phyloP scores from a whole-genome alignment of 2,888 invertebrate species.

The Stictocephala bisonia region DNA sequence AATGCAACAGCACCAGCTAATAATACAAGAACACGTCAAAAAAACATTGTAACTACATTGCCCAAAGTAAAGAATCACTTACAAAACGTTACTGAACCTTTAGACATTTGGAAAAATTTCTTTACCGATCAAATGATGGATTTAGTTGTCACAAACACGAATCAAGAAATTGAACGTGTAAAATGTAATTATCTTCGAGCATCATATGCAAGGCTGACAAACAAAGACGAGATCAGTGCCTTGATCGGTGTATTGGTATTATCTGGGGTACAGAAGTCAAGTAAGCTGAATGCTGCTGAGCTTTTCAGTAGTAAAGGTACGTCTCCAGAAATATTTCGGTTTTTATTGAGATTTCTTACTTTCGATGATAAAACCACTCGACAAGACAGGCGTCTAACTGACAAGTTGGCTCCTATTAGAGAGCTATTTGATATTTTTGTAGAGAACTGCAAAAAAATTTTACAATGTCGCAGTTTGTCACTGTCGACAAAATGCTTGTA shows the following conservation, averaged over 20 bases:
- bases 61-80: too few species aligned
- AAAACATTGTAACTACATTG: too few species aligned
- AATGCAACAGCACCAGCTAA: too few species aligned
- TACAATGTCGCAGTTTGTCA: constrained; percentile 52
- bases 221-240: neutral
- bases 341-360: constrained; percentile 28
- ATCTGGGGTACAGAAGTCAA: neutral
- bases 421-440: constrained; percentile 60
- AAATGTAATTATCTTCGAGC: too few species aligned
- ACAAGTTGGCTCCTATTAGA: constrained; percentile 58
- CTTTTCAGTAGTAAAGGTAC: neutral
- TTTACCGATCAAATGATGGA: too few species aligned
- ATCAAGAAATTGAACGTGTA: too few species aligned
- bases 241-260: neutral
- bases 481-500: constrained; percentile 58
- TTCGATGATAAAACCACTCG: constrained; percentile 47
- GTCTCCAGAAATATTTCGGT: constrained; percentile 39
- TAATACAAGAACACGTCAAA: too few species aligned
- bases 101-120: too few species aligned
- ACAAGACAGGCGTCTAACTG: constrained; percentile 55
- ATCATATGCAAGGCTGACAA: neutral
- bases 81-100: too few species aligned
- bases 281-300: neutral
- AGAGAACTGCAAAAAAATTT: constrained; percentile 58
- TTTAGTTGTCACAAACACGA: too few species aligned